phyloP scores from a whole-genome alignment of 1,140 invertebrate genomes.

The Pseudomyrmex flavicornis region DNA sequence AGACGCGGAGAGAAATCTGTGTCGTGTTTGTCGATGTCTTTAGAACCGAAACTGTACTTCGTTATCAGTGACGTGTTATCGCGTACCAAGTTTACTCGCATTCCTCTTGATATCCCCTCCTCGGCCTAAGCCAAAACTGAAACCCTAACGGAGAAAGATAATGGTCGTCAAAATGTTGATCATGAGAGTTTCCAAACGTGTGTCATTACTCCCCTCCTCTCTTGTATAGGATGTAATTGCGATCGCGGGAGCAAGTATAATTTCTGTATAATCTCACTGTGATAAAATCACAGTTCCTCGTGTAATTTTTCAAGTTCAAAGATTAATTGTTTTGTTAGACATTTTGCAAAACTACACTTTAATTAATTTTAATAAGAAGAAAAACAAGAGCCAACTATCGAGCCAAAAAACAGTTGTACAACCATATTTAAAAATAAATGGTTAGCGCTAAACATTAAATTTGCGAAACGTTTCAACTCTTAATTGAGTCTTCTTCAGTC shows the following conservation, averaged over 20 bases:
- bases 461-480: too few relatives aligned
- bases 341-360: too few relatives aligned
- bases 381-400: too few relatives aligned
- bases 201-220: not conserved
- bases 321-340: not conserved
- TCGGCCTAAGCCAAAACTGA: conserved; percentile 46
- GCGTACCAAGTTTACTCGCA: conserved; percentile 38
- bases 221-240: not conserved
- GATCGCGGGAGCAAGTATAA: not conserved
- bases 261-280: not conserved
- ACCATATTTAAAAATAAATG: too few relatives aligned
- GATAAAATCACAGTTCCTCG: not conserved
- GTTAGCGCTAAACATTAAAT: too few relatives aligned
- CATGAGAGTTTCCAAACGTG: conserved; percentile 5
- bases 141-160: conserved; percentile 33
- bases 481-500: too few relatives aligned
- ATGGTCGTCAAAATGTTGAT: not conserved
- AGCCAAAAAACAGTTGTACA: too few relatives aligned
- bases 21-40: conserved; percentile 64
- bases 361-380: too few relatives aligned
- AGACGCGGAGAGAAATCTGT: conserved; percentile 30
- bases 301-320: not conserved
- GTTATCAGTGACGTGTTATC: conserved; percentile 59
- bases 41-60: conserved; percentile 57
- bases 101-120: conserved; percentile 42